Conservation (phyloP, 2,888 invertebrate genomes). For the Oxytorus armatus region DNA sequence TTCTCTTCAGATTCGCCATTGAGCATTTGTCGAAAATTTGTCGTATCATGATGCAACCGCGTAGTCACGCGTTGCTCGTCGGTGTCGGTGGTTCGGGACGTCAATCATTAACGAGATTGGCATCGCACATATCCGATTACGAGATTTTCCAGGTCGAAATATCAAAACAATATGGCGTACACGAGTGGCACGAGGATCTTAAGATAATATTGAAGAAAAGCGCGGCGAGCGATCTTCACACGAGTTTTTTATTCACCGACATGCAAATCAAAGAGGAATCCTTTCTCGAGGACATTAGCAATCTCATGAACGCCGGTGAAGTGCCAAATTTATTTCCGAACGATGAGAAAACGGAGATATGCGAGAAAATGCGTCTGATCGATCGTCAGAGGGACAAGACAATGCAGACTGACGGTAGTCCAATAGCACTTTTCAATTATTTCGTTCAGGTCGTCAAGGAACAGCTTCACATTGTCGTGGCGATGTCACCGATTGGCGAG, state of each 20-base stretch:
- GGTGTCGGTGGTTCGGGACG: slow-evolving; percentile 97
- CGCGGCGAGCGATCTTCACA: slow-evolving; percentile 93
- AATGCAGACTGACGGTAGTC: slow-evolving; percentile 96
- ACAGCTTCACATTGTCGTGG: slow-evolving; percentile 94
- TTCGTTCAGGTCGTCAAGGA: slow-evolving; percentile 95
- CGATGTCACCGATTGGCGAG: slow-evolving; percentile 97
- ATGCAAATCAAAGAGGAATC: slow-evolving; percentile 97
- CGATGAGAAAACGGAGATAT: slow-evolving; percentile 95
- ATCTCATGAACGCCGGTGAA: slow-evolving; percentile 96
- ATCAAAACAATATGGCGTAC: slow-evolving; percentile 92
- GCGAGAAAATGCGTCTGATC: slow-evolving; percentile 96
- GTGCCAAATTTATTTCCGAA: slow-evolving; percentile 94
- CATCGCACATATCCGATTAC: slow-evolving; percentile 96
- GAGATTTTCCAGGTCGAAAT: slow-evolving; percentile 97
- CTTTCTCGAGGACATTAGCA: slow-evolving; percentile 96
- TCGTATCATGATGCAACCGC: slow-evolving; percentile 95
- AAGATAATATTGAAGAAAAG: slow-evolving; percentile 92
- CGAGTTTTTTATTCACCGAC: slow-evolving; percentile 95
- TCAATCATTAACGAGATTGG: slow-evolving; percentile 95
- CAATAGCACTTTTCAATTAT: slow-evolving; percentile 95
- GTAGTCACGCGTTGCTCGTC: slow-evolving; percentile 94
- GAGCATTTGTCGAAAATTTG: slow-evolving; percentile 97
- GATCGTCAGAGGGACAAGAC: slow-evolving; percentile 95
- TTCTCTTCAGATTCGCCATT: slow-evolving; percentile 96
- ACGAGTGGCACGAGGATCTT: slow-evolving; percentile 97